Base-by-base conservation (phyloP, 2,797 vertebrate genomes). In the Aldrovandia affinis region DNA sequence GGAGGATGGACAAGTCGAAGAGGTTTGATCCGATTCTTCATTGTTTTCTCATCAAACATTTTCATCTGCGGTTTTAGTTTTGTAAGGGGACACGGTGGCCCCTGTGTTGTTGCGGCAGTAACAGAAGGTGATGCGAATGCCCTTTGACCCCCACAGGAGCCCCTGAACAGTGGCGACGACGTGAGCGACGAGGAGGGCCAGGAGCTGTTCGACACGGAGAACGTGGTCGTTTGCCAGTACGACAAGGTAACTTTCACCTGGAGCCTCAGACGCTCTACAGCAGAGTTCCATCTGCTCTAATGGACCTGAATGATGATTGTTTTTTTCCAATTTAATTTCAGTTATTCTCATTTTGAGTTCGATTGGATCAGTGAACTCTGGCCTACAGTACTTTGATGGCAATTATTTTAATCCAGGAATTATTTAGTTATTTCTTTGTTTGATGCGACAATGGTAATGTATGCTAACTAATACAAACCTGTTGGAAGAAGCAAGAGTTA, bases 191-290 rank as follows among this genome's bases (percentile, higher is more conserved):
- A 96, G 84, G 98, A 99, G 90, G 98, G 97, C 88, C 97, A 99
- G 93, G 98, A 99, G 91, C 95, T 99, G 84, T 99, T 99, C 3
- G 98, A 99, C 88, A 99, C 98, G 0, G 98, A 99, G 94, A 99
- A 99, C 86, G 98, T 99, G 90, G 98, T 99, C 80, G 98, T 99
- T 68, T 99, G 98, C 93, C 98, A 99, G 82, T 99, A 99, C 61
- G 98, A 99, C 94, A 99, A 99, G 97, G 98, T 99, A 92, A 92
- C 30, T 2, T 30, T 47, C 28, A 39, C 15, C 33, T n/a, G 7
- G n/a, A 65, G 28, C 28, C 63, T 30, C 63, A 65, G 28, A 10
- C 61, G 22, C n/a, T 70, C n/a, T 30, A 70, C 30, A 57, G 54
- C 3, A 18, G 54, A n/a, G n/a, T n/a, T n/a, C n/a, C n/a, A n/a